phyloP scores from a whole-genome alignment of 2,797 vertebrate species.

The Propithecus perrieri region DNA sequence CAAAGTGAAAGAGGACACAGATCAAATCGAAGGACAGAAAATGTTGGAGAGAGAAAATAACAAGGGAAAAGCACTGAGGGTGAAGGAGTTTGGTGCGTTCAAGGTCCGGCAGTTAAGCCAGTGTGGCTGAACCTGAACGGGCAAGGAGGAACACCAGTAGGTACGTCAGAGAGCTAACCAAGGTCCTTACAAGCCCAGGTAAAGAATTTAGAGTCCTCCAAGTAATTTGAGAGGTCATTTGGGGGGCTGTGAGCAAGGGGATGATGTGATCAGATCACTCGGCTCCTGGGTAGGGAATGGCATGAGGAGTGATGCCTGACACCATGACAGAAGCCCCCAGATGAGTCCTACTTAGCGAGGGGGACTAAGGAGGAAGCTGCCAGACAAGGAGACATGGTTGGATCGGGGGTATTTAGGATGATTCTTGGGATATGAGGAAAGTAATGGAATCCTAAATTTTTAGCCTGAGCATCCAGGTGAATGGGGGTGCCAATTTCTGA shows the following conservation, averaged over 20 bases:
- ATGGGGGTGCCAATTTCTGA: not conserved
- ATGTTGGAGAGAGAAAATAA: not conserved
- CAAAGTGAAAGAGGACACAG: not conserved
- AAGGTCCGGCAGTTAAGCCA: not conserved
- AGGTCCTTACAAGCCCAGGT: not conserved
- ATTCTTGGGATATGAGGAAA: not conserved
- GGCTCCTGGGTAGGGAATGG: not conserved
- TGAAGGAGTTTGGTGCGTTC: not conserved
- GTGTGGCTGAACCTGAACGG: not conserved
- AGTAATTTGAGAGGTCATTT: not conserved
- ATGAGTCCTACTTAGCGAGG: too few species aligned
- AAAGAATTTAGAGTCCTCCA: not conserved
- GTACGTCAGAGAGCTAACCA: not conserved
- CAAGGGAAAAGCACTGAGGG: not conserved
- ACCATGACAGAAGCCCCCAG: not conserved
- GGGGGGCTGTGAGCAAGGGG: not conserved
- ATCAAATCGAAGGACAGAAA: not conserved
- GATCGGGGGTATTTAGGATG: rapidly evolving
- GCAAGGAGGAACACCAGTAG: not conserved
- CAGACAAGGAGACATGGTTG: not conserved
- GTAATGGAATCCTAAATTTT: not conserved
- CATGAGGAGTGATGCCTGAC: not conserved
- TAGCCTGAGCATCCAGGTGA: not conserved
- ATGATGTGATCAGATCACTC: not conserved
- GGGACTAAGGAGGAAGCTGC: not conserved